Base-by-base conservation (phyloP, 2,113 vertebrate species). In the Rhinolophus sinicus region DNA sequence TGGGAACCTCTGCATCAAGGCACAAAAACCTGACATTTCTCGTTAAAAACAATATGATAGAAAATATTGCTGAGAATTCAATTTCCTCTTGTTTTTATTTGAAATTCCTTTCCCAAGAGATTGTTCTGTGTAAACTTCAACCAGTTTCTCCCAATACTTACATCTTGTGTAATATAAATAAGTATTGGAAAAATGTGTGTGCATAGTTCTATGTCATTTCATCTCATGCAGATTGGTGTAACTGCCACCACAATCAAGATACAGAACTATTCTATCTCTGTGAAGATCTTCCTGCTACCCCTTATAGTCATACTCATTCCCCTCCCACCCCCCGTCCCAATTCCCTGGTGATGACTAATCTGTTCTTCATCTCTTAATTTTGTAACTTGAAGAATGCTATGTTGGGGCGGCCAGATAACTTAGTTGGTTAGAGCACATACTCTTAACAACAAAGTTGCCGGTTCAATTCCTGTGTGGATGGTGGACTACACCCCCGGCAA, bases 71-170 rank as follows among this genome's bases (percentile, higher is more conserved):
- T 1, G 0, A 65, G 18, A 50, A 96, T 73, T 73, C 35, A 90
- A 50, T 73, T 86, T 73, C 33, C 67, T 88, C n/a, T 52, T 73
- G 50, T 50, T 90, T 90, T 90, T 58, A 90, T 85, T 85, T 65
- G 30, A 44, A 64, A 90, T 81, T 90, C 14, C 24, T 67, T 90
- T 86, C 64, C 54, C 30, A 80, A 90, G 54, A 90, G 47, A 56
- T 90, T 67, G 30, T 58, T 93, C 72, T 86, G 35, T 86, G 47
- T 60, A 81, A 58, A 0, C 19, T 65, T 86, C n/a, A 90, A 54
- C 30, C 13, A 76, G 33, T 58, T 88, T 76, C n/a, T 33, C 52
- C 69, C n/a, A 76, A 28, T 69, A 33, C 14, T 93, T 52, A 89
- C 9, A 77, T 64, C 16, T 78, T 44, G 35, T 72, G 30, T 84